Evolutionary conservation across 2,888 invertebrate genomes (phyloP).

Genomic region (Lycaena phlaeas): DNA sequence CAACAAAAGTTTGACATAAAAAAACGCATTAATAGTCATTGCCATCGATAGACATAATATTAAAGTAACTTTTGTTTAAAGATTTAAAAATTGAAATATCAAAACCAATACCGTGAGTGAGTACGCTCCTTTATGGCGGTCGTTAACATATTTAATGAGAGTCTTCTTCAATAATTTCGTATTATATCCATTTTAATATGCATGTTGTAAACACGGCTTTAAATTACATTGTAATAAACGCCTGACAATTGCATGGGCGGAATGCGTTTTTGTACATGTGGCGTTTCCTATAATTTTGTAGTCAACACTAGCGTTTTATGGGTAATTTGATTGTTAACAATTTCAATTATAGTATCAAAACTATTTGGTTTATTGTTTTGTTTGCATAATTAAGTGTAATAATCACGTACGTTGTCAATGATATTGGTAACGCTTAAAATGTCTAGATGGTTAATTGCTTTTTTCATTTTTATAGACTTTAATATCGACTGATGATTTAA

Average conservation of each 20-base stretch:
- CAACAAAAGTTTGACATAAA: too few species aligned
- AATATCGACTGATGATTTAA: neutral
- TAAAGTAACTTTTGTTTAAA: too few species aligned
- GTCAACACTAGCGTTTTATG: constrained; percentile 2
- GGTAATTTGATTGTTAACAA: neutral
- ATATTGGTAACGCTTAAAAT: too few species aligned
- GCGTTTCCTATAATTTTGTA: constrained; percentile 7
- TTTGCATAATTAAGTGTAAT: neutral
- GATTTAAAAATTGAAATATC: too few species aligned
- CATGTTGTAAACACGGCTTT: constrained; percentile 6
- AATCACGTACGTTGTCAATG: too few species aligned
- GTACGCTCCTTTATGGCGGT: constrained; percentile 4
- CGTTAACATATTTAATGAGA: neutral
- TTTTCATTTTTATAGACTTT: neutral
- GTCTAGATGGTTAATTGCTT: neutral
- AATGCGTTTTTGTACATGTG: constrained; percentile 7
- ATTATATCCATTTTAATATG: constrained; percentile 5
- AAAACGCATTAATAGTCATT: too few species aligned
- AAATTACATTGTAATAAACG: constrained; percentile 7
- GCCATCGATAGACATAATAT: too few species aligned
- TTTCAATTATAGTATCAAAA: constrained; percentile 1
- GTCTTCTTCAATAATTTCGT: constrained; percentile 7
- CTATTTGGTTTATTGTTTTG: neutral
- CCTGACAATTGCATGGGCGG: constrained; percentile 1
- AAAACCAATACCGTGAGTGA: too few species aligned